Evolutionary conservation across 2,797 vertebrate species (phyloP).

Genomic region (Sebastes hubbsi): DNA sequence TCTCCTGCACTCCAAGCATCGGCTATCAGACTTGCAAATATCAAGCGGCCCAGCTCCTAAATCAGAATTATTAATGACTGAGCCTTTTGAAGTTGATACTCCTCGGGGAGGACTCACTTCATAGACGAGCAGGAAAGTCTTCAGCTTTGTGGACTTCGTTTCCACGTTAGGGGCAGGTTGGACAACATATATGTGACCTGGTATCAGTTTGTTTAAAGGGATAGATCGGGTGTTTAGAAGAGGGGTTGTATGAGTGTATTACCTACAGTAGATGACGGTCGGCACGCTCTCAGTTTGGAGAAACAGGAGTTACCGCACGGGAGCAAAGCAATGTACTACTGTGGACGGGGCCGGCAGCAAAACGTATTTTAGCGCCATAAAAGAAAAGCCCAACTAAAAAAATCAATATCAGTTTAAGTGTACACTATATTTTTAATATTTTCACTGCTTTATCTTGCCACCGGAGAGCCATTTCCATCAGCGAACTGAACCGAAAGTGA

Average conservation of each 20-base stretch:
- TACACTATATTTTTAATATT: no score
- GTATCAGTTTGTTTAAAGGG: background rate
- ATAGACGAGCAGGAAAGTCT: conserved; percentile 10
- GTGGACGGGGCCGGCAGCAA: no score
- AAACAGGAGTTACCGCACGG: no score
- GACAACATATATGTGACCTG: background rate
- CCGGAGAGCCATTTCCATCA: rapidly evolving
- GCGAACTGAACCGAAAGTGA: no score
- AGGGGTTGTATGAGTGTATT: background rate
- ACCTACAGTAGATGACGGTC: no score
- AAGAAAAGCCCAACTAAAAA: no score
- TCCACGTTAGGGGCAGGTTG: background rate
- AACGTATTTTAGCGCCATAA: no score
- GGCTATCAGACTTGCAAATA: conserved; percentile 74
- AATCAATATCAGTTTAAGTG: no score
- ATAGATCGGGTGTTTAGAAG: background rate
- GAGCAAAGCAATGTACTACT: no score
- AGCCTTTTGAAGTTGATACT: conserved; percentile 58
- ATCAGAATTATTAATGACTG: conserved; percentile 73
- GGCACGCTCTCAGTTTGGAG: rapidly evolving
- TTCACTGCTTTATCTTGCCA: no score
- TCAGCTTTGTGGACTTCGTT: background rate
- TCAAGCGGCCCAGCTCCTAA: conserved; percentile 35
- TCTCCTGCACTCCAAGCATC: conserved; percentile 24
- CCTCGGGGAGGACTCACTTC: conserved; percentile 5